phyloP scores from a whole-genome alignment of 1,140 invertebrate genomes.

The Lepidotrigona ventralis region DNA sequence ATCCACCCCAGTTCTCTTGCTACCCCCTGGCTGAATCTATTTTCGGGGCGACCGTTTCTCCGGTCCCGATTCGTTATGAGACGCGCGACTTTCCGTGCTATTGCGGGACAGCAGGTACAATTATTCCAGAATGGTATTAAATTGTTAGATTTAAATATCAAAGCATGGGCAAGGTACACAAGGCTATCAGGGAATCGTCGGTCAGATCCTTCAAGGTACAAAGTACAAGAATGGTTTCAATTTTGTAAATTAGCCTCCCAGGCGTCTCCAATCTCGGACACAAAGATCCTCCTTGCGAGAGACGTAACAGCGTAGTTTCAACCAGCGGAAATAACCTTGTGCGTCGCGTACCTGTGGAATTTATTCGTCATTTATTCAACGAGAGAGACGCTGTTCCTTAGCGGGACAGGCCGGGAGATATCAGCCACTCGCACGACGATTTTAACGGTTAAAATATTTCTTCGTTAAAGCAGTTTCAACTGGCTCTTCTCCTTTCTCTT shows the following conservation, averaged over 20 bases:
- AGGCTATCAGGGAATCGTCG: not conserved
- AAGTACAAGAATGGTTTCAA: not conserved
- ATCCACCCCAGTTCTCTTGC: not conserved
- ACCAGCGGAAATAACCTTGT: not conserved
- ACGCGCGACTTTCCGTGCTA: not conserved
- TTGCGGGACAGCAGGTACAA: not conserved
- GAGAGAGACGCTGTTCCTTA: not conserved
- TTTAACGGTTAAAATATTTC: conserved; percentile 24
- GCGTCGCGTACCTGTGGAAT: not conserved
- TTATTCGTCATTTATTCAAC: not conserved
- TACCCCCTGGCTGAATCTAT: not conserved
- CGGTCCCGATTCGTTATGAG: not conserved
- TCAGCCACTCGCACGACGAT: not conserved
- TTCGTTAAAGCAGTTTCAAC: conserved; percentile 35
- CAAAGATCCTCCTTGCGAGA: not conserved
- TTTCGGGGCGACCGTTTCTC: not conserved
- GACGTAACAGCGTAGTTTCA: not conserved
- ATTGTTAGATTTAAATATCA: conserved; percentile 6
- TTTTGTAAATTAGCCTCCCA: not conserved
- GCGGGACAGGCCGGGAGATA: not conserved
- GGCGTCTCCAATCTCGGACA: not conserved
- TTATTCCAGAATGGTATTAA: not conserved
- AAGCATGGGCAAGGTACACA: not conserved
- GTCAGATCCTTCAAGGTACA: not conserved
- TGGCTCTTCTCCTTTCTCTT: not conserved